Evolutionary conservation across 1,140 invertebrate genomes (phyloP).

Genomic region (Charaxes varanes): DNA sequence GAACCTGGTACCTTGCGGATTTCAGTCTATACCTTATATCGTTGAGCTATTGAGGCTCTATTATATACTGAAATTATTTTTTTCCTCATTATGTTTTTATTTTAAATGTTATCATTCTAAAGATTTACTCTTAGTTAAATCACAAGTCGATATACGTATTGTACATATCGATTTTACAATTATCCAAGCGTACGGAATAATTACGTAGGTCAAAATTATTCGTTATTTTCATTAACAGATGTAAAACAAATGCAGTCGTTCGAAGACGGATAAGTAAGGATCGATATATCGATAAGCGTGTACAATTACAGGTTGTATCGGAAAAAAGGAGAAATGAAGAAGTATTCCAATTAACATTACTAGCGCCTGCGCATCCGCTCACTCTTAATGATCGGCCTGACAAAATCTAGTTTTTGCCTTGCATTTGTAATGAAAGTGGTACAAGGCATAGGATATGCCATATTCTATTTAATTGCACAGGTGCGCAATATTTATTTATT

Average conservation of each 20-base stretch:
- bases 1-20: too few relatives aligned
- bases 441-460: constrained; percentile 23
- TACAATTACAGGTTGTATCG: constrained; percentile 5
- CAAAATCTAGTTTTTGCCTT: constrained; percentile 62
- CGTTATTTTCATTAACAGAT: constrained; percentile 9
- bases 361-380: constrained; percentile 52
- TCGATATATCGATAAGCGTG: constrained; percentile 5
- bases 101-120: too few relatives aligned
- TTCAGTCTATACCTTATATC: too few relatives aligned
- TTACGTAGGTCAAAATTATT: too few relatives aligned
- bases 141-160: too few relatives aligned
- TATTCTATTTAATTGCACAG: not conserved
- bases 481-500: too few relatives aligned
- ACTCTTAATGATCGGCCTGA: constrained; percentile 47
- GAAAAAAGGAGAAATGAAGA: constrained; percentile 39
- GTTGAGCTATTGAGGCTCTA: too few relatives aligned
- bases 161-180: too few relatives aligned
- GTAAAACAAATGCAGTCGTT: constrained; percentile 5
- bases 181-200: too few relatives aligned
- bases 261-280: not conserved
- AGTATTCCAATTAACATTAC: constrained; percentile 55
- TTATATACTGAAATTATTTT: too few relatives aligned
- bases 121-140: too few relatives aligned
- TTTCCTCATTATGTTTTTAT: too few relatives aligned
- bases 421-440: constrained; percentile 19